These are phyloP conservation scores for Antennarius maculatus DNA, from an alignment of 2,797 vertebrate genomes.

Conservation along the genomic window DNA sequence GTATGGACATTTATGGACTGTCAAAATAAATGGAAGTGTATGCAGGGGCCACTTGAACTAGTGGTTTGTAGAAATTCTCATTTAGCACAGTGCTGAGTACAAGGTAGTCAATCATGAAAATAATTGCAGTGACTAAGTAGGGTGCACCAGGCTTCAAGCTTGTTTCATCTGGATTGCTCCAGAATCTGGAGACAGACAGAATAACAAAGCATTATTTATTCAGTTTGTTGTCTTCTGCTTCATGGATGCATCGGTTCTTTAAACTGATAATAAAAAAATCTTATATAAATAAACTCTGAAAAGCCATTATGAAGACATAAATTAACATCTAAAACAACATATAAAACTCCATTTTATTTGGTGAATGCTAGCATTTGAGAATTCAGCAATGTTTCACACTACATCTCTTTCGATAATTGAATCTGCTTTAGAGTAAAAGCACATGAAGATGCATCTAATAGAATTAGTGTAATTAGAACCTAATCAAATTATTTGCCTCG, in stretches of 20 bases:
- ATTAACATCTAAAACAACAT: background rate
- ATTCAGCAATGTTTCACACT: conserved; percentile 27
- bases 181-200: conserved; percentile 28
- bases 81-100: conserved; percentile 37
- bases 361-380: conserved; percentile 12
- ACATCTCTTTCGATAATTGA: background rate
- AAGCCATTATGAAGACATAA: background rate
- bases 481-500: conserved; percentile 32
- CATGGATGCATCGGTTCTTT: too few relatives aligned
- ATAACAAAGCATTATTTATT: conserved; percentile 31
- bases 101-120: conserved; percentile 50
- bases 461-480: conserved; percentile 12
- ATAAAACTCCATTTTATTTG: conserved; percentile 5
- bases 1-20: conserved; percentile 40
- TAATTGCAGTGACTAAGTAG: conserved; percentile 40
- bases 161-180: conserved; percentile 48
- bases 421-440: conserved; percentile 20
- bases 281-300: background rate
- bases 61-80: conserved; percentile 23
- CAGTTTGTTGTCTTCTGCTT: too few relatives aligned
- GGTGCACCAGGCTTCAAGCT: conserved; percentile 23
- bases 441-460: conserved; percentile 29
- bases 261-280: background rate
- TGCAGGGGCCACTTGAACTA: conserved; percentile 30
- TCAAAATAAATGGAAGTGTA: conserved; percentile 41